A percentile compares a stretch with the other conserved stretches of the same genome.
phyloP scores from a whole-genome alignment of 2,888 invertebrate genomes.

The Chalcis sispes region DNA sequence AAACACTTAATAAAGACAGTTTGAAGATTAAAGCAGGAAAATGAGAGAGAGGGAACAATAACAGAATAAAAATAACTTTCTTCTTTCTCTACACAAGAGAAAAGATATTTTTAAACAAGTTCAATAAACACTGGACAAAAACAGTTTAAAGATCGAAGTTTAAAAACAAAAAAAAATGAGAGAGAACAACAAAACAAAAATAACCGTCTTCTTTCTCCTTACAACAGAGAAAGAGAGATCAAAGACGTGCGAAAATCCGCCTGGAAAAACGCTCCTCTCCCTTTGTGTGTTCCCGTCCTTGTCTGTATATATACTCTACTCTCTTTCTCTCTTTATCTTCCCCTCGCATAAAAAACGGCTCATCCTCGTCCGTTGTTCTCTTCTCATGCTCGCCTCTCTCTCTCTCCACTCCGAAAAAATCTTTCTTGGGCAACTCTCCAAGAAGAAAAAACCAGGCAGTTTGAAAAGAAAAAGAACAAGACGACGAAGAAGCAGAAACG shows the following conservation, averaged over 20 bases:
- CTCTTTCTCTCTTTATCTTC: slow-evolving; percentile 2
- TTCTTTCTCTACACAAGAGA: not conserved
- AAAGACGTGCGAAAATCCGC: slow-evolving; percentile 13
- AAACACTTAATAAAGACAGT: not conserved
- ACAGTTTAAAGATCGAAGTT: not conserved
- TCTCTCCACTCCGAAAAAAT: slow-evolving; percentile 34
- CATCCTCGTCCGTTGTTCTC: slow-evolving; percentile 32
- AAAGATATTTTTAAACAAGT: too few relatives aligned
- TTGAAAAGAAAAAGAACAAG: slow-evolving; percentile 14
- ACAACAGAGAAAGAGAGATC: too few relatives aligned
- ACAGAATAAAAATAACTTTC: slow-evolving; percentile 19
- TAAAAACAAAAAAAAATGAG: too few relatives aligned
- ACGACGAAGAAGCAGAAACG: slow-evolving; percentile 21
- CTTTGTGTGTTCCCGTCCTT: slow-evolving; percentile 31
- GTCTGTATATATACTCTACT: slow-evolving; percentile 6
- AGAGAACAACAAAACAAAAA: too few relatives aligned
- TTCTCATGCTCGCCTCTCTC: too few relatives aligned
- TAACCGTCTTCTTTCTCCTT: too few relatives aligned
- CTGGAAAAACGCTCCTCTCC: slow-evolving; percentile 20
- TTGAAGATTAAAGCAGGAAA: not conserved
- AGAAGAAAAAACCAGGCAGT: slow-evolving; percentile 47
- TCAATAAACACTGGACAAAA: too few relatives aligned
- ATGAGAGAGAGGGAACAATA: slow-evolving; percentile 9
- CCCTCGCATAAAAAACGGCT: slow-evolving; percentile 23
- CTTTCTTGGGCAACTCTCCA: slow-evolving; percentile 46